A percentile compares a stretch with the other conserved stretches of the same genome.
phyloP scores from a whole-genome alignment of 1,140 invertebrate genomes.

The Bacillus rossius region DNA sequence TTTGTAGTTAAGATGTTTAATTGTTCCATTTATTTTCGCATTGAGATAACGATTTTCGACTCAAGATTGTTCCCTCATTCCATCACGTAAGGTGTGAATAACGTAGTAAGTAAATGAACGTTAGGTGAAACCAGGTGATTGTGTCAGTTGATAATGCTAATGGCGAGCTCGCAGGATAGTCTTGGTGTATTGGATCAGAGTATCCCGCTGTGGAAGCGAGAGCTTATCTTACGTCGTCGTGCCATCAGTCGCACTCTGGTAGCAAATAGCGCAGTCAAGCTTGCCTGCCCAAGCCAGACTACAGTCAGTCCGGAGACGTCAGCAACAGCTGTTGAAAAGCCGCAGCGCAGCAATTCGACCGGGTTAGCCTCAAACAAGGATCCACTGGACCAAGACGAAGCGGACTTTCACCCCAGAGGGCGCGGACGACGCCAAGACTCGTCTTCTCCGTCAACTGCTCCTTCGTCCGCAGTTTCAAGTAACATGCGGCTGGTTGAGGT shows the following conservation, averaged over 20 bases:
- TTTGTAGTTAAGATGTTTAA: too few species aligned
- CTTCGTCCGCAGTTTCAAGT: conserved; percentile 13
- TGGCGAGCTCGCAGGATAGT: conserved; percentile 17
- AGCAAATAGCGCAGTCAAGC: conserved; percentile 33
- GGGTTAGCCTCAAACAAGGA: conserved; percentile 21
- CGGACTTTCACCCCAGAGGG: conserved; percentile 24
- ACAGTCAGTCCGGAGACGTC: conserved; percentile 11
- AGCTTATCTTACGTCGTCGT: conserved; percentile 59
- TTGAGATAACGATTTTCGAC: too few species aligned
- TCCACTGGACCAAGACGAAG: conserved; percentile 21
- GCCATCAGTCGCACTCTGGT: conserved; percentile 36
- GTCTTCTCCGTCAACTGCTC: neutral
- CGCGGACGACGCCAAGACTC: neutral
- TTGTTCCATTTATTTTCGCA: too few species aligned
- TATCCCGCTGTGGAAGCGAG: conserved; percentile 67
- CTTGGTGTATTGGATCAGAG: conserved; percentile 29
- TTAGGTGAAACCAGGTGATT: too few species aligned
- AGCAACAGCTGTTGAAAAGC: conserved; percentile 26
- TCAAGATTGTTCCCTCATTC: too few species aligned
- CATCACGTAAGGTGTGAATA: too few species aligned
- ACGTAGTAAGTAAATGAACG: too few species aligned
- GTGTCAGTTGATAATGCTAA: too few species aligned
- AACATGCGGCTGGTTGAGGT: conserved; percentile 24
- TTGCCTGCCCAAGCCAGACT: conserved; percentile 20
- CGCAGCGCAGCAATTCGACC: conserved; percentile 27